Evolutionary conservation across 1,140 invertebrate genomes (phyloP).

Genomic region (Scaptomyza hsui): DNA sequence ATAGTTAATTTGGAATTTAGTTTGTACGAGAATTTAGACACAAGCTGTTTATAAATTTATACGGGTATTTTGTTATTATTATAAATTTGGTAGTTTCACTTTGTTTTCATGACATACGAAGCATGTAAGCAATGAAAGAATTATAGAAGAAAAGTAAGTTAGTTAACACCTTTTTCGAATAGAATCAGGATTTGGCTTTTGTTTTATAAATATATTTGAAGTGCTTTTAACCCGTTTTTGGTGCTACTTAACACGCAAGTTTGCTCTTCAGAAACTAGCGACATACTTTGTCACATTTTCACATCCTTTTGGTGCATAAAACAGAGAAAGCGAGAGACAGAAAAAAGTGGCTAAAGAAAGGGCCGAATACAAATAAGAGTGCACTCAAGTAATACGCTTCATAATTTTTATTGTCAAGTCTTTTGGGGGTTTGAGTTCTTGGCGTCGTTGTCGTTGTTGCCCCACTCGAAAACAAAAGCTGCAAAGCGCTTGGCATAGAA

Average conservation of each 20-base stretch:
- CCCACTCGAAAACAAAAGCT: conserved; percentile 55
- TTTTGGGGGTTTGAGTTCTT: conserved; percentile 40
- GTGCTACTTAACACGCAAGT: conserved; percentile 57
- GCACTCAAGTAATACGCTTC: conserved; percentile 60
- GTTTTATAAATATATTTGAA: conserved; percentile 18
- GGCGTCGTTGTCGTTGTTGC: conserved; percentile 26
- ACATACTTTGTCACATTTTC: conserved; percentile 43
- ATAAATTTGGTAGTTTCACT: background rate
- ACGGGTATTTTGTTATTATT: background rate
- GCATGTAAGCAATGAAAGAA: no score
- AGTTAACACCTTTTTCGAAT: no score
- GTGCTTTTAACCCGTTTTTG: conserved; percentile 35
- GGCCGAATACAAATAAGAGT: conserved; percentile 55
- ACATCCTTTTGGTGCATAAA: conserved; percentile 21
- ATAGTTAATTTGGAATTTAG: background rate
- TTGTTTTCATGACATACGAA: background rate
- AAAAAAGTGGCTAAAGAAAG: conserved; percentile 43
- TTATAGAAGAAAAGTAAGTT: no score
- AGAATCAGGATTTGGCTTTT: background rate
- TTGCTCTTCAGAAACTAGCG: conserved; percentile 51
- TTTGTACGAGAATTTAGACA: background rate
- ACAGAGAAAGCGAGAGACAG: conserved; percentile 7
- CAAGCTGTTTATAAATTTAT: background rate
- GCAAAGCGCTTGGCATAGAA: conserved; percentile 34
- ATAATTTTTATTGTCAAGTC: conserved; percentile 62